Conservation (phyloP, 2,797 vertebrate genomes). For the Alouatta caraya region DNA sequence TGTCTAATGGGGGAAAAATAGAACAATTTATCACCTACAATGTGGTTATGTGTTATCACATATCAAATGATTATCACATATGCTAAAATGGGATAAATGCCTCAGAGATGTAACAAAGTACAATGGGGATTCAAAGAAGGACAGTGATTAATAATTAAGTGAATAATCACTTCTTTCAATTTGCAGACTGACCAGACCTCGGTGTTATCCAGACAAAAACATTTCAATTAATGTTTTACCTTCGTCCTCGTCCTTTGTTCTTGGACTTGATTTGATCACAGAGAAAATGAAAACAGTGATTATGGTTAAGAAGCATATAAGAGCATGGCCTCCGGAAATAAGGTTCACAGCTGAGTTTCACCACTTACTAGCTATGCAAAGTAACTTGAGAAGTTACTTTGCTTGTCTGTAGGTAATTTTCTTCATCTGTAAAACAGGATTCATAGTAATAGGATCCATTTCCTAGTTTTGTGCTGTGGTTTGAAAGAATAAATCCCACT, state of each 20-base stretch:
- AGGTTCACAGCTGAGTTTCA: background rate
- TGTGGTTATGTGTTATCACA: background rate
- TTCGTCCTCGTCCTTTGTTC: background rate
- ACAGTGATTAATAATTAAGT: background rate
- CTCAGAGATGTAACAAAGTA: background rate
- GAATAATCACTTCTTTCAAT: background rate
- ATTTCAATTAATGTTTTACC: background rate
- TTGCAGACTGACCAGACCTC: background rate
- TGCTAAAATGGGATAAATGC: background rate
- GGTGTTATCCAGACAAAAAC: background rate
- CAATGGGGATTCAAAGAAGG: background rate
- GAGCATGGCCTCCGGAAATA: background rate
- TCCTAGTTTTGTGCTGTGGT: background rate
- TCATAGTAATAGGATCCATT: background rate
- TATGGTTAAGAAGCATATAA: background rate
- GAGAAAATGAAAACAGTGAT: background rate
- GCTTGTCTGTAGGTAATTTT: background rate
- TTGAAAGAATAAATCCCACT: conserved; percentile 23
- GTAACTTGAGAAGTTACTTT: background rate
- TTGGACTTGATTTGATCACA: background rate
- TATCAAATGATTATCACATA: background rate
- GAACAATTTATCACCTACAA: background rate
- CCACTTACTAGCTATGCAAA: background rate
- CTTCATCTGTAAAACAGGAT: background rate
- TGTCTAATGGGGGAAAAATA: background rate